Evolutionary conservation across 2,888 invertebrate species (phyloP), one percentile per base, ranked within the genome.

Genomic region (Lepidocyrtinus sp.): DNA sequence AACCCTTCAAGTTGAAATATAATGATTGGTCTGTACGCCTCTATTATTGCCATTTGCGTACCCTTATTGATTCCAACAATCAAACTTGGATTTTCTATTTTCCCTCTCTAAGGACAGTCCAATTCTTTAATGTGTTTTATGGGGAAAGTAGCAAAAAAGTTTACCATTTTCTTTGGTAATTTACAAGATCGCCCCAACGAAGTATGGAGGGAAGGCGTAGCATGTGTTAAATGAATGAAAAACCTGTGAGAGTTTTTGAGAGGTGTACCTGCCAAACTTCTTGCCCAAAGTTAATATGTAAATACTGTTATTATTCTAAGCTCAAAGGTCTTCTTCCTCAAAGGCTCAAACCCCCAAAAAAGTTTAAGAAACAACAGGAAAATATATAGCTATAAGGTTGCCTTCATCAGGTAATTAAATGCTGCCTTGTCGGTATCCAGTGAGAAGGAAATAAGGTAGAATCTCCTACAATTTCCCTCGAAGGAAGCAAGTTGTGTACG

Each of bases 21-120:
- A 50, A 36, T 5, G 36, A 36, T 36, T 12, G 36, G 36, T 5
- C 12, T 36, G 5, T 36, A 7, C 36, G 36, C 12, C 68, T n/a
- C 45, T 50, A 50, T 68, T 68, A 68, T 46, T 45, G 50, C 24
- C 64, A 26, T 64, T 50, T 24, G 50, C 70, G 55, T 59, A 21
- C 21, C 24, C 61, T 72, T 78, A 78, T 78, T 78, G 78, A 78
- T 78, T 78, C 72, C 78, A 78, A 78, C 78, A 78, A 78, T 72
- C 72, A 78, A 78, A 78, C 72, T 78, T 78, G n/a, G 64, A 26
- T 65, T 36, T 68, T 68, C 24, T 65, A 26, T 74, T 73, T 63
- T 5, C 62, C 19, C 26, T 71, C 12, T 50, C 5, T 50, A 50
- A 12, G 36, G 36, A 36, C 5, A 36, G 63, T 36, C 17, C n/a